Conservation (phyloP, 1,140 invertebrate species). For the Meloidogyne chitwoodi region DNA sequence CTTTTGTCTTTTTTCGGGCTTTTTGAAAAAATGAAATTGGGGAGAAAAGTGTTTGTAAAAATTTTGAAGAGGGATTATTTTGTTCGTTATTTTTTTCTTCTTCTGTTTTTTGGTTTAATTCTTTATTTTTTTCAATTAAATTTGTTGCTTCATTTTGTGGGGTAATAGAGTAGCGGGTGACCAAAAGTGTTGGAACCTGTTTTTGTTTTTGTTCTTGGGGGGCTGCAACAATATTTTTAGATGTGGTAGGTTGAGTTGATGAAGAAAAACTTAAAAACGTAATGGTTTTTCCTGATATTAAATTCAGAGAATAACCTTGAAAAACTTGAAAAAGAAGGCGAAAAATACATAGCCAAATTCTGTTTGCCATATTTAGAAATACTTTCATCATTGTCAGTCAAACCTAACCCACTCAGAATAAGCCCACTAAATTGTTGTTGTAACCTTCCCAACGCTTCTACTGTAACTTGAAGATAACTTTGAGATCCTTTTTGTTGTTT, state of each 20-base stretch:
- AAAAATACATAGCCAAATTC: neutral
- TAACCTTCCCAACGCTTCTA: neutral
- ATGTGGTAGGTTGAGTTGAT: neutral
- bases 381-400: neutral
- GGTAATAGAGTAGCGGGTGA: slow-evolving; percentile 19
- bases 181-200: slow-evolving; percentile 10
- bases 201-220: neutral
- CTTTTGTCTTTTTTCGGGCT: slow-evolving; percentile 53
- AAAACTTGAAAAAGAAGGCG: neutral
- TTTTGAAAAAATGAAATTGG: slow-evolving; percentile 52
- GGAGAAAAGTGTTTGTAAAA: slow-evolving; percentile 43
- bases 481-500: neutral
- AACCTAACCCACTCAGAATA: neutral
- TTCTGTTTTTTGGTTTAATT: neutral
- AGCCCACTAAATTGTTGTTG: neutral
- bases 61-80: slow-evolving; percentile 37
- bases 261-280: neutral
- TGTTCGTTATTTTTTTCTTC: slow-evolving; percentile 26
- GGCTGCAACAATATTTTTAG: neutral
- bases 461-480: neutral
- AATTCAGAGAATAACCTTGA: neutral
- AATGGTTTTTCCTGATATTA: too few relatives aligned
- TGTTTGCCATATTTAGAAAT: neutral
- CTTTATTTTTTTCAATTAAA: neutral
- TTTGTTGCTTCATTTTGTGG: slow-evolving; percentile 30